Evolutionary conservation across 2,888 invertebrate genomes (phyloP).

Genomic region (Gymnosoma rotundatum): DNA sequence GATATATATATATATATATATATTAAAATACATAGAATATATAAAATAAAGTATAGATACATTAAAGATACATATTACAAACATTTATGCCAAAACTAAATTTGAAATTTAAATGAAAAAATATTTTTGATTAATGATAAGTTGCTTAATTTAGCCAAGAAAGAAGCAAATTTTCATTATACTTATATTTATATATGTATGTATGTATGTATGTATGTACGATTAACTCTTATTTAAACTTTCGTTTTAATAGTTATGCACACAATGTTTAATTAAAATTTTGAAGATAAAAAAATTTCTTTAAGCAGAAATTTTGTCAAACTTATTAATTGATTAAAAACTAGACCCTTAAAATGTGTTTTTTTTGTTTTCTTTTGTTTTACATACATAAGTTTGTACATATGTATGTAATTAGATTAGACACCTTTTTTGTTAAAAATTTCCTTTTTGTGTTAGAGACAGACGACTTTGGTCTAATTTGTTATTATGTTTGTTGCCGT

Average conservation of each 20-base stretch:
- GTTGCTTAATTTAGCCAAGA: no score
- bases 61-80: slow-evolving; percentile 19
- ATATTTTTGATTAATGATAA: neutral
- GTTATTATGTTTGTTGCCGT: neutral
- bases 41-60: slow-evolving; percentile 20
- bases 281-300: slow-evolving; percentile 17
- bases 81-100: slow-evolving; percentile 2
- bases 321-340: slow-evolving; percentile 32
- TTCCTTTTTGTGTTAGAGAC: slow-evolving; percentile 33
- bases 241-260: neutral
- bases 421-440: slow-evolving; percentile 57
- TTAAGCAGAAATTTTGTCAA: slow-evolving; percentile 7
- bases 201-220: no score
- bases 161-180: neutral
- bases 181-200: no score
- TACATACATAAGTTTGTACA: slow-evolving; percentile 20
- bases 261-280: slow-evolving; percentile 12
- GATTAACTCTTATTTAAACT: neutral
- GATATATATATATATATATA: neutral
- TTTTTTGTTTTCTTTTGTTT: neutral
- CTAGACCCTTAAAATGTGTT: slow-evolving; percentile 5
- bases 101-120: neutral
- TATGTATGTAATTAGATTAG: slow-evolving; percentile 29
- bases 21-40: neutral
- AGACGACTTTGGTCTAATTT: slow-evolving; percentile 65